These are phyloP conservation scores for Colossoma macropomum DNA, from an alignment of 2,113 vertebrate genomes.

Conservation along the genomic window DNA sequence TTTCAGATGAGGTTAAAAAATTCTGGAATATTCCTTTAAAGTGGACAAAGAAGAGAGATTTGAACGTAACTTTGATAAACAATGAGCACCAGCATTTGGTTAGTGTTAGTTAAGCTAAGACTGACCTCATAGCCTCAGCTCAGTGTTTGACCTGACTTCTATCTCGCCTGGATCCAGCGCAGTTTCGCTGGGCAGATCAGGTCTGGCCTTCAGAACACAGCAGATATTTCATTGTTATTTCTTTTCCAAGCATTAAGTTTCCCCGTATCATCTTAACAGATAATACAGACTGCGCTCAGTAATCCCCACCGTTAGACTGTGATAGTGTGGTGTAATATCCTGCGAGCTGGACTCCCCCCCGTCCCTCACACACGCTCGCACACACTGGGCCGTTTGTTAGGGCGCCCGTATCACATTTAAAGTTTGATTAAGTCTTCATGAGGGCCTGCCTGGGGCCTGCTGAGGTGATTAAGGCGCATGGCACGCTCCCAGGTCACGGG, in stretches of 20 bases:
- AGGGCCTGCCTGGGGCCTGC: neutral
- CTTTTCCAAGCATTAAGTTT: neutral
- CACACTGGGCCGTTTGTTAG: conserved; percentile 7
- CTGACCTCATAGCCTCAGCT: neutral
- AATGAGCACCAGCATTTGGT: no score
- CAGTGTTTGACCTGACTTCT: no score
- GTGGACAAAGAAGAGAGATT: no score
- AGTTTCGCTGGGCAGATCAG: neutral
- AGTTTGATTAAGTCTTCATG: conserved; percentile 5
- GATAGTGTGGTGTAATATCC: neutral
- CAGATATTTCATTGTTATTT: neutral
- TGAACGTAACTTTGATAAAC: no score
- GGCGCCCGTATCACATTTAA: neutral
- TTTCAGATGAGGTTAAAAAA: no score
- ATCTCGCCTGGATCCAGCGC: no score
- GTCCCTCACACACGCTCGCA: neutral
- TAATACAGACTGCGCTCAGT: neutral
- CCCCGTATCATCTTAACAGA: neutral
- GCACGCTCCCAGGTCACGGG: neutral
- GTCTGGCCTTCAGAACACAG: no score
- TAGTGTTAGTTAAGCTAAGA: no score
- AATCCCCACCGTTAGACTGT: neutral
- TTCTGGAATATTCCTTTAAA: no score
- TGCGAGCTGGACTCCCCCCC: neutral
- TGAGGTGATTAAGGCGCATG: neutral